Percentiles rank a stretch among this genome's conserved stretches.
Conservation (phyloP, 1,140 invertebrate genomes). For the Matsumurasca onukii region DNA sequence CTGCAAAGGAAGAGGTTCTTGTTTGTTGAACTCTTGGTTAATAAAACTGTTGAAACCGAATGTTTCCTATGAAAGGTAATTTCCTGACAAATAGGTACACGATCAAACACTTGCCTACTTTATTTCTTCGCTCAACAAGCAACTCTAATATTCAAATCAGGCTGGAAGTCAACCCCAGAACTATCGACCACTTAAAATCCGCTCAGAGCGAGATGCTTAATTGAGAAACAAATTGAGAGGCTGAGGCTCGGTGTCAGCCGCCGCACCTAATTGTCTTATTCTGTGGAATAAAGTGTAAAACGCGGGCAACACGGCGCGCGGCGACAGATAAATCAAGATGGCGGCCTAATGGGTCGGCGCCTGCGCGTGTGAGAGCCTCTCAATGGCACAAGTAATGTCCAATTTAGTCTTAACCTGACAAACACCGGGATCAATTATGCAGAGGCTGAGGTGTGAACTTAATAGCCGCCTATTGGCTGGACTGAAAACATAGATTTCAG, state of each 20-base stretch:
- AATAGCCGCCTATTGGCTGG: background rate
- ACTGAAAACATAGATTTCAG: slow-evolving; percentile 15
- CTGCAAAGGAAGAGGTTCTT: no score
- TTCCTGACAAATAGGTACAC: no score
- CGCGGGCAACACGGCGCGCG: slow-evolving; percentile 4
- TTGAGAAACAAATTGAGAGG: slow-evolving; percentile 15
- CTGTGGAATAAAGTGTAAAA: slow-evolving; percentile 12
- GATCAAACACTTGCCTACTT: no score
- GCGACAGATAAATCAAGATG: background rate
- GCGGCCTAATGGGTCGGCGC: slow-evolving; percentile 10
- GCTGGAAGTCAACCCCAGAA: no score
- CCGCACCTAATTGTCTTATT: slow-evolving; percentile 13
- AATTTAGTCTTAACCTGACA: slow-evolving; percentile 6
- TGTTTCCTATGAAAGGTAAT: no score
- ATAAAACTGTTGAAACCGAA: no score
- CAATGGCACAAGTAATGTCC: slow-evolving; percentile 13
- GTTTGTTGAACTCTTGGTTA: no score
- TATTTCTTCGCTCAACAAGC: no score
- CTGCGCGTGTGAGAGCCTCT: background rate
- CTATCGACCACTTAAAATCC: no score
- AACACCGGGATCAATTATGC: slow-evolving; percentile 12
- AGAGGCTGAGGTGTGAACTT: slow-evolving; percentile 1
- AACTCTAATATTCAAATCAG: no score
- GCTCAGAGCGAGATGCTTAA: no score
- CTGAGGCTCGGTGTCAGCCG: background rate